A percentile compares a stretch with the other conserved stretches of the same genome.
These are phyloP conservation scores for Drosophila kanapiae DNA, from an alignment of 1,140 invertebrate genomes.

Conservation along the genomic window DNA sequence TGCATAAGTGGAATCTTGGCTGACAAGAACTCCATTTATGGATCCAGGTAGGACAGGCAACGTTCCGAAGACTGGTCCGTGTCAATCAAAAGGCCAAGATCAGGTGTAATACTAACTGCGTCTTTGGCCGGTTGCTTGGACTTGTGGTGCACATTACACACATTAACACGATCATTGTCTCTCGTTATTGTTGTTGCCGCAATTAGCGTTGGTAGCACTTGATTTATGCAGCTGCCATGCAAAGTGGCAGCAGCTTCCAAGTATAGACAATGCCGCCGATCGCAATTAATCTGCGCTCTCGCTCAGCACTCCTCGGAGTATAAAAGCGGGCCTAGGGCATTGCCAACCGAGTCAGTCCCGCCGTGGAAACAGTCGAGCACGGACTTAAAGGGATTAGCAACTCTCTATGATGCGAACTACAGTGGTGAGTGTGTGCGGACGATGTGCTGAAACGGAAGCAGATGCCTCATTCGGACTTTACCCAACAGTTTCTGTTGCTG, in stretches of 20 bases:
- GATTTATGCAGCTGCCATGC: constrained; percentile 69
- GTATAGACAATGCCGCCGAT: constrained; percentile 62
- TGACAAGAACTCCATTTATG: constrained; percentile 17
- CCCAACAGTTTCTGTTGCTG: constrained; percentile 41
- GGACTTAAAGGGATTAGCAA: constrained; percentile 42
- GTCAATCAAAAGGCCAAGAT: constrained; percentile 41
- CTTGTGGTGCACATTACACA: constrained; percentile 37
- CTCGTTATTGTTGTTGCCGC: constrained; percentile 55
- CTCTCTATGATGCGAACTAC: constrained; percentile 50
- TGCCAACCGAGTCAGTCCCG: constrained; percentile 55
- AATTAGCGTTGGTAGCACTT: constrained; percentile 70
- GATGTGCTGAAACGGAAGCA: neutral
- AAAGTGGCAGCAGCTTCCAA: constrained; percentile 65
- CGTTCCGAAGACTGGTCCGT: neutral
- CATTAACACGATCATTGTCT: constrained; percentile 52
- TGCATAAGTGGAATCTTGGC: neutral
- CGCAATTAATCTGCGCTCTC: constrained; percentile 56
- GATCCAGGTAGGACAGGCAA: constrained; percentile 6
- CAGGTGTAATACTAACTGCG: constrained; percentile 55
- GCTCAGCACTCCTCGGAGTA: constrained; percentile 28
- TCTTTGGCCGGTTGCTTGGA: constrained; percentile 40
- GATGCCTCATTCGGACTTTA: neutral
- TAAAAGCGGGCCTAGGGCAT: constrained; percentile 63
- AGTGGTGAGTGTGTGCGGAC: constrained; percentile 42
- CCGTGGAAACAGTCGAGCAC: constrained; percentile 28